A percentile compares a stretch with the other conserved stretches of the same genome.
Evolutionary conservation across 2,888 invertebrate genomes (phyloP).

Genomic region (Leucophora obtusa): DNA sequence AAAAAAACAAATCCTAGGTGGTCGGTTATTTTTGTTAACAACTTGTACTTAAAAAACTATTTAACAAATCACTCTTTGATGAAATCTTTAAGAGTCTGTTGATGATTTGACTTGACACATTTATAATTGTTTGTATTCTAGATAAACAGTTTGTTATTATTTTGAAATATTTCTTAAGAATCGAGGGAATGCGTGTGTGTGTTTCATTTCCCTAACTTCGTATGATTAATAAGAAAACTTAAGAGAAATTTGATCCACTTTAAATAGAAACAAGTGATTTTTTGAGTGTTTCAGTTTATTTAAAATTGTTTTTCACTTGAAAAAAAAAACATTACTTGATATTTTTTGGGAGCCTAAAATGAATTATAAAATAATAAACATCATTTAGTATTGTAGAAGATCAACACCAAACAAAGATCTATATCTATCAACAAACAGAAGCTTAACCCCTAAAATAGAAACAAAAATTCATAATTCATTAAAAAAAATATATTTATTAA

Average conservation of each 20-base stretch:
- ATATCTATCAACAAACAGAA: conserved; percentile 29
- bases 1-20: not conserved
- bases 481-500: not conserved
- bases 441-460: conserved; percentile 60
- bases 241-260: conserved; percentile 46
- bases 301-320: conserved; percentile 1
- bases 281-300: conserved; percentile 14
- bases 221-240: not conserved
- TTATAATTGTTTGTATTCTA: conserved; percentile 47
- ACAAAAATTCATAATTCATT: conserved; percentile 12
- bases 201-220: too few species aligned
- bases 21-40: not conserved
- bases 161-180: conserved; percentile 39
- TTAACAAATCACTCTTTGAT: conserved; percentile 10
- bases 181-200: not conserved
- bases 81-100: conserved; percentile 30
- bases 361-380: not conserved
- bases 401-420: conserved; percentile 16
- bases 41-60: not conserved
- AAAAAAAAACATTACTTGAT: conserved; percentile 53
- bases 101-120: conserved; percentile 57
- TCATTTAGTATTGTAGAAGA: not conserved
- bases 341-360: conserved; percentile 27
- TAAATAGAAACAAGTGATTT: conserved; percentile 48
- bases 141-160: conserved; percentile 12